Conservation (phyloP, 2,113 vertebrate species). For the Callorhinus ursinus region DNA sequence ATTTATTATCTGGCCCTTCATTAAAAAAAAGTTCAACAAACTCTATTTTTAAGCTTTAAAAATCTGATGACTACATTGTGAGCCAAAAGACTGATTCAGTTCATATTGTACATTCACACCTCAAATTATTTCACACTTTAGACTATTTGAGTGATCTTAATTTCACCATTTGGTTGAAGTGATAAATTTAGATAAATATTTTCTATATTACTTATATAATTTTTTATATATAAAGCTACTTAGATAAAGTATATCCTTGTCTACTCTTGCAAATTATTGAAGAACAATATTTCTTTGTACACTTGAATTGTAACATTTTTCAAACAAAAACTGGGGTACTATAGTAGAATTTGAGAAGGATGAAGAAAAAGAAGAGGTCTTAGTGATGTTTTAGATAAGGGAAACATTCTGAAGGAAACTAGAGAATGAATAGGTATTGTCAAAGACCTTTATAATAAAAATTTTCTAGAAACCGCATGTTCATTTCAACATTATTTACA, state of each 20-base stretch:
- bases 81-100: background rate
- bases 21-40: background rate
- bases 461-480: background rate
- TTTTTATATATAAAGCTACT: background rate
- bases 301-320: background rate
- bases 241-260: background rate
- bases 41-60: background rate
- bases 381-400: background rate
- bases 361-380: background rate
- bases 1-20: background rate
- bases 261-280: slow-evolving; percentile 16
- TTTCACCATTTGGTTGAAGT: background rate
- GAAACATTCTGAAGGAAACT: background rate
- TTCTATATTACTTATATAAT: background rate
- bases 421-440: background rate
- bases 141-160: background rate
- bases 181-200: background rate
- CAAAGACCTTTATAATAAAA: background rate
- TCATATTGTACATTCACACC: background rate
- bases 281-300: background rate
- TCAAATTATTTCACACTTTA: background rate
- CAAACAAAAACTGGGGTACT: slow-evolving; percentile 3
- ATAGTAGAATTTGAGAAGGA: background rate
- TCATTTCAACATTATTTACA: background rate
- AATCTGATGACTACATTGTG: background rate